These are phyloP conservation scores for Macrocentrus cingulum DNA, from an alignment of 1,140 invertebrate species.

Conservation along the genomic window DNA sequence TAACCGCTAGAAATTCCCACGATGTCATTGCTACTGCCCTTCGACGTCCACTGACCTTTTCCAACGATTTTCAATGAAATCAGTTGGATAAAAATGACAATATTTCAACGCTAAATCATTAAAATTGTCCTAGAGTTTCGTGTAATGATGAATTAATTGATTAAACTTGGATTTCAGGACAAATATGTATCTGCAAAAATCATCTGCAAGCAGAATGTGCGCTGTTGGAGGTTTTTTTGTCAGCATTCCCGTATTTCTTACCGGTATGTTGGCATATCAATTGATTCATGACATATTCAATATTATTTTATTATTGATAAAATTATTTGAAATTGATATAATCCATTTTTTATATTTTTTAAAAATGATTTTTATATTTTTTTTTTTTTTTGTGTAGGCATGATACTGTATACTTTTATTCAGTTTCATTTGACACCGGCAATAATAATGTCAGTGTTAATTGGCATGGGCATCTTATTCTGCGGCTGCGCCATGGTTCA, in stretches of 20 bases:
- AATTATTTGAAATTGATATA: too few relatives aligned
- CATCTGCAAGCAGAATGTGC: slow-evolving; percentile 84
- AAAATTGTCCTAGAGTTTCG: too few relatives aligned
- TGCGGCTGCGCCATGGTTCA: slow-evolving; percentile 91
- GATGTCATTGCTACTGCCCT: slow-evolving; percentile 41
- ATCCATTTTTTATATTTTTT: too few relatives aligned
- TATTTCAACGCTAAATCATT: background rate
- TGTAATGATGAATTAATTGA: background rate
- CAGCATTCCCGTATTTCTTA: slow-evolving; percentile 90
- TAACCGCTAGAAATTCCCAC: slow-evolving; percentile 41
- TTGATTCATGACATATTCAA: too few relatives aligned
- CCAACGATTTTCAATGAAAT: slow-evolving; percentile 20
- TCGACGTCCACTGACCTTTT: slow-evolving; percentile 40
- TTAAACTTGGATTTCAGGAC: slow-evolving; percentile 68
- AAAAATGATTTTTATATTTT: too few relatives aligned
- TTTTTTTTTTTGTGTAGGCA: slow-evolving; percentile 63
- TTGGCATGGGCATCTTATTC: slow-evolving; percentile 86
- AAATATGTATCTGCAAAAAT: slow-evolving; percentile 88
- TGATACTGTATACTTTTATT: slow-evolving; percentile 89
- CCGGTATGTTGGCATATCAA: too few relatives aligned
- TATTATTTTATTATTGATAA: too few relatives aligned
- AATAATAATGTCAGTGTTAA: slow-evolving; percentile 84
- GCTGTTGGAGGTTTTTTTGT: slow-evolving; percentile 91
- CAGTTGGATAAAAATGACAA: slow-evolving; percentile 11
- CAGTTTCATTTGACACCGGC: slow-evolving; percentile 90